Evolutionary conservation across 1,140 invertebrate genomes (phyloP).

Genomic region (Neodiprion virginianus): DNA sequence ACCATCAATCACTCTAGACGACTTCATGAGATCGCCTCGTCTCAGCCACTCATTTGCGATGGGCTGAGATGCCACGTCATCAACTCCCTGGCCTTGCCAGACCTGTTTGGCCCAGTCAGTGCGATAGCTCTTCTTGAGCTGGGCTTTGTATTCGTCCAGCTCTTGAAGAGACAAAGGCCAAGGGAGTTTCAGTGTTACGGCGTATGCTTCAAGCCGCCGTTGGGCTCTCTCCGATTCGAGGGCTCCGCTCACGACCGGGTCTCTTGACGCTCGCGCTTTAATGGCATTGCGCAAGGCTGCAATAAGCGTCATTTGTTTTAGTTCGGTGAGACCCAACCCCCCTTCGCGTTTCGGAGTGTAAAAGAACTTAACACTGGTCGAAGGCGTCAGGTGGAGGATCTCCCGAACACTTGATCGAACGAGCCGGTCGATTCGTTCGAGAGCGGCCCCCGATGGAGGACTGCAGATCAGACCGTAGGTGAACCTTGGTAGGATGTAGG

Average conservation of each 20-base stretch:
- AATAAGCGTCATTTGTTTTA: constrained; percentile 18
- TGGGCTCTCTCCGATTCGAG: neutral
- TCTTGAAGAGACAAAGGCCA: neutral
- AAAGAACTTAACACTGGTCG: too few relatives aligned
- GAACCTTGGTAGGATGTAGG: constrained; percentile 36
- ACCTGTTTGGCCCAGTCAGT: constrained; percentile 18
- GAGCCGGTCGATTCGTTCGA: constrained; percentile 30
- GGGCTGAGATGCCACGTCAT: constrained; percentile 22
- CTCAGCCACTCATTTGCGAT: constrained; percentile 29
- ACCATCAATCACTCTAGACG: constrained; percentile 6
- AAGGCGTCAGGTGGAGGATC: constrained; percentile 29
- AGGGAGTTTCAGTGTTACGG: constrained; percentile 21
- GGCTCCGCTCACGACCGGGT: constrained; percentile 25
- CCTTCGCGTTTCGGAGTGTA: neutral
- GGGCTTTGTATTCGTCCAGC: constrained; percentile 5
- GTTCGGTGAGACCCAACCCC: constrained; percentile 34
- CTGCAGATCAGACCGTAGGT: constrained; percentile 19
- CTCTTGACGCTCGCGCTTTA: constrained; percentile 21
- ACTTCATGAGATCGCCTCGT: constrained; percentile 26
- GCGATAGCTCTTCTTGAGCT: constrained; percentile 22
- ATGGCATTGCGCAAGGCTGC: constrained; percentile 31
- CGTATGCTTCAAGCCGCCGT: neutral
- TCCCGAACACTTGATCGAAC: constrained; percentile 25
- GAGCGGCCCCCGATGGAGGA: constrained; percentile 20
- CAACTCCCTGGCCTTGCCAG: constrained; percentile 33